These are phyloP conservation scores for Psylliodes chrysocephalus DNA, from an alignment of 2,888 invertebrate genomes.

Conservation along the genomic window DNA sequence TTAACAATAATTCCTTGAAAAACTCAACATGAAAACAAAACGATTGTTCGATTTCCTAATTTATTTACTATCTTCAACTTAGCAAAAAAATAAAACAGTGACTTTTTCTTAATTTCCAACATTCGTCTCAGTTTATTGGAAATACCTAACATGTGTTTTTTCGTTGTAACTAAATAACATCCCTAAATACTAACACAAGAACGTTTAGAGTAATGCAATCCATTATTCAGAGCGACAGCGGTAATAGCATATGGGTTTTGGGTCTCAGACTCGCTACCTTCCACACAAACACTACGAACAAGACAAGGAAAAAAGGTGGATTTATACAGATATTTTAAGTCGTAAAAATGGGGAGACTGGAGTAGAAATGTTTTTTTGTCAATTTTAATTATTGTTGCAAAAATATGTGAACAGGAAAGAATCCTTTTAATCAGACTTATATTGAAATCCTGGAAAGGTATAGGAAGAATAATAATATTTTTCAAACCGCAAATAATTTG, in stretches of 20 bases:
- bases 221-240: constrained; percentile 57
- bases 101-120: neutral
- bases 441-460: too few species aligned
- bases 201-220: constrained; percentile 53
- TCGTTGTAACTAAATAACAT: constrained; percentile 38
- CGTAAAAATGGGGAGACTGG: neutral
- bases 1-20: too few species aligned
- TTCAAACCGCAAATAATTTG: too few species aligned
- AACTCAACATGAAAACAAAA: too few species aligned
- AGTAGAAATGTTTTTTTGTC: neutral
- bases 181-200: constrained; percentile 41
- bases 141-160: constrained; percentile 18
- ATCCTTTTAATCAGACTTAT: too few species aligned
- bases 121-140: constrained; percentile 13
- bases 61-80: too few species aligned
- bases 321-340: constrained; percentile 10
- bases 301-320: constrained; percentile 23
- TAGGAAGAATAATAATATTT: too few species aligned
- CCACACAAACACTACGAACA: constrained; percentile 7
- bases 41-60: too few species aligned
- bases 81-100: neutral
- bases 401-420: too few species aligned
- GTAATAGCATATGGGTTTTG: constrained; percentile 53
- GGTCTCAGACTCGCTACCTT: constrained; percentile 9
- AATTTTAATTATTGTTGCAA: too few species aligned